Base-by-base conservation (phyloP, 2,113 vertebrate species). In the Percina caprodes region DNA sequence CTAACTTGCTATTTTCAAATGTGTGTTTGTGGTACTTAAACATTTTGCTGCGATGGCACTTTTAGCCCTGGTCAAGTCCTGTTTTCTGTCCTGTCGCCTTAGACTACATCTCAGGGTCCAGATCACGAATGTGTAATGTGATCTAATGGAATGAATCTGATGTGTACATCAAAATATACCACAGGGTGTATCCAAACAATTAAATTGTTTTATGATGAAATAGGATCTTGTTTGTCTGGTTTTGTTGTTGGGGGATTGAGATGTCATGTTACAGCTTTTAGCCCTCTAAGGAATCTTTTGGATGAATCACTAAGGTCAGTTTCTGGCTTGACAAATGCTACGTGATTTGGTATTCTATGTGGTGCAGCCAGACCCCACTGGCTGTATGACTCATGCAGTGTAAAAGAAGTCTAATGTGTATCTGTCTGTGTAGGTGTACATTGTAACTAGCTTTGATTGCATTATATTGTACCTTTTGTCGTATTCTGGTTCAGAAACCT, bases 1-100 rank as follows among this genome's bases (percentile, higher is more conserved):
- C 56, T 52, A 73, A 1, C 7, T 83, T 80, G 16, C 30, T 39
- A 0, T 83, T 66, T 70, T 49, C 4, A 16, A 21, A 45, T 63
- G 39, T 69, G 18, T 82, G 69, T 75, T 56, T 76, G 24, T 6
- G 6, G 14, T 60, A 42, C 42, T 72, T 66, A 4, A 42, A 42
- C 54, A 23, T 59, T 90, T 85, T 87, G 84, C 77, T 86, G 87
- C 86, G 83, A 86, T 49, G 21, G n/a, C 82, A 83, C 70, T 80
- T 84, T 86, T 66, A 59, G 21, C 48, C 35, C 63, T 72, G 68
- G 72, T 79, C 72, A 61, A 21, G 74, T 80, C 82, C 30, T 74
- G 72, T 39, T 72, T 67, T 73, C n/a, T n/a, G n/a, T n/a, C n/a
- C 61, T 74, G 54, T 60, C 80, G 49, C 23, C 23, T 77, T 19